These are phyloP conservation scores for Amphipoea lucens DNA, from an alignment of 2,888 invertebrate species.

Conservation along the genomic window DNA sequence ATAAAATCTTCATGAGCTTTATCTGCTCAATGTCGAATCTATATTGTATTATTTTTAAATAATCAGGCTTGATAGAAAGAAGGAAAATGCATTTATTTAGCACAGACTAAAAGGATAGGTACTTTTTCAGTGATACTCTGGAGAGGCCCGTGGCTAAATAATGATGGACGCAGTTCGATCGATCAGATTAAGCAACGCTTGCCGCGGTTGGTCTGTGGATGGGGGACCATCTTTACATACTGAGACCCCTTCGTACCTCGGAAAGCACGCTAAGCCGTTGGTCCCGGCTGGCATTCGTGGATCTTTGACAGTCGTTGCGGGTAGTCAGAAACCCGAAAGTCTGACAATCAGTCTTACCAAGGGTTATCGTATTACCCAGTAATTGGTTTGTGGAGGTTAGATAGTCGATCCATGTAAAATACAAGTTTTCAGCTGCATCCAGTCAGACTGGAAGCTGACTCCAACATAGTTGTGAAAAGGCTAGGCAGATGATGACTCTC, in stretches of 20 bases:
- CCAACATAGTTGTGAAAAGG: not conserved
- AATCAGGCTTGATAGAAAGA: slow-evolving; percentile 4
- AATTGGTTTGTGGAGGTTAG: not conserved
- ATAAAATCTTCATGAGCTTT: slow-evolving; percentile 34
- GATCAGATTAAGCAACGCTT: no score
- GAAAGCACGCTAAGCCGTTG: no score
- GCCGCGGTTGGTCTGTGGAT: no score
- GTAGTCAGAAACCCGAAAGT: not conserved
- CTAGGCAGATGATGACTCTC: not conserved
- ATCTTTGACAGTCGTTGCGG: not conserved
- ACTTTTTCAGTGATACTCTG: slow-evolving; percentile 2
- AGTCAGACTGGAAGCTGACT: not conserved
- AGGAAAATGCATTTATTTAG: not conserved
- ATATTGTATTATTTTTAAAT: slow-evolving; percentile 29
- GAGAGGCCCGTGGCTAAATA: no score
- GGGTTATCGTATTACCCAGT: not conserved
- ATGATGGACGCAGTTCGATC: no score
- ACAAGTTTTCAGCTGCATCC: not conserved
- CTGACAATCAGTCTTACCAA: not conserved
- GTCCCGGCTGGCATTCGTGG: not conserved
- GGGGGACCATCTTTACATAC: no score
- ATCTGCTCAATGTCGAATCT: slow-evolving; percentile 14
- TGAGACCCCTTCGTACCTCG: no score
- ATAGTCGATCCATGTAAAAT: not conserved
- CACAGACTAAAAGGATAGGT: not conserved